These are phyloP conservation scores for Cyrtodaria siliqua DNA, from an alignment of 2,888 invertebrate species.

Conservation along the genomic window DNA sequence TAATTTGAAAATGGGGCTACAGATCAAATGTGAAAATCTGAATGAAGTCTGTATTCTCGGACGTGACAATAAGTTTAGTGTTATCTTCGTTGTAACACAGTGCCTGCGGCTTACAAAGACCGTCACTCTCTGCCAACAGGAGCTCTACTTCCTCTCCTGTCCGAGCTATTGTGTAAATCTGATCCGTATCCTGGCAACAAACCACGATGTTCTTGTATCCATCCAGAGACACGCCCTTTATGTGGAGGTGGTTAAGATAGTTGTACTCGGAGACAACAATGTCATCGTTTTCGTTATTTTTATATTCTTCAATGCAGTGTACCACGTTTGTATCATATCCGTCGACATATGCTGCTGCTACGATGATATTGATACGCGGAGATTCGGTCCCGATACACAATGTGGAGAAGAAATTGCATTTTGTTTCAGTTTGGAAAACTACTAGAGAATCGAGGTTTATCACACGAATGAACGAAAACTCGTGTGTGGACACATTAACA, in stretches of 20 bases:
- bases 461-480: conserved; percentile 35
- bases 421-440: conserved; percentile 37
- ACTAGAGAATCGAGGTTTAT: conserved; percentile 37
- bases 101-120: conserved; percentile 45
- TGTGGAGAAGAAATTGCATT: conserved; percentile 22
- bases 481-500: conserved; percentile 30
- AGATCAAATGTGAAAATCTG: conserved; percentile 43
- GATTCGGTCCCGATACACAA: not conserved
- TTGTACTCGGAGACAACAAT: conserved; percentile 38
- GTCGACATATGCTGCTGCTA: conserved; percentile 33
- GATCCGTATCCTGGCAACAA: conserved; percentile 54
- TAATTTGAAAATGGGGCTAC: too few relatives aligned
- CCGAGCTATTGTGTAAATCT: conserved; percentile 46
- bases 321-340: conserved; percentile 27
- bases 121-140: conserved; percentile 50
- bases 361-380: conserved; percentile 6
- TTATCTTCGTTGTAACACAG: conserved; percentile 39
- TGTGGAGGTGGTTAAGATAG: conserved; percentile 43
- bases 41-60: conserved; percentile 49
- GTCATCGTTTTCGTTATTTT: not conserved
- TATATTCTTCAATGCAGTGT: conserved; percentile 26
- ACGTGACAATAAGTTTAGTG: conserved; percentile 41
- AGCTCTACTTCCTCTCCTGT: conserved; percentile 43
- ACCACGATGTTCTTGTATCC: conserved; percentile 36
- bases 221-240: conserved; percentile 45